phyloP scores from a whole-genome alignment of 2,113 vertebrate genomes.

The Colius striatus region DNA sequence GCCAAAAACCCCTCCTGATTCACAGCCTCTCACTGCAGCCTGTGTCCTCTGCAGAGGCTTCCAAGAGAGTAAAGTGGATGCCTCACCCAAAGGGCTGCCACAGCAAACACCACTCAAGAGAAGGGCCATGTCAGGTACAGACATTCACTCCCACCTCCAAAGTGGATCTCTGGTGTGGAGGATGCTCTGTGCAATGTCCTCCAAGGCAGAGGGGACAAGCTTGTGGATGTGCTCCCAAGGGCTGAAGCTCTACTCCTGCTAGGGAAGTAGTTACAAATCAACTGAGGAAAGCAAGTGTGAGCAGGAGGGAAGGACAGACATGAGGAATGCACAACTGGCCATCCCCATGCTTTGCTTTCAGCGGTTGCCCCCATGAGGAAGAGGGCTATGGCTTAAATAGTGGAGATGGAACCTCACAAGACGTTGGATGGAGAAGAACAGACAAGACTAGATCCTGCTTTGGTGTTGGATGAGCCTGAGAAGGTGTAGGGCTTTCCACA shows the following conservation, averaged over 20 bases:
- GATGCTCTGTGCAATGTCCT: not conserved
- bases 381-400: not conserved
- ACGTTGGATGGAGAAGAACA: not conserved
- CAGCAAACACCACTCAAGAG: not conserved
- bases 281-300: not conserved
- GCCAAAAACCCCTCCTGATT: not conserved
- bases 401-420: not conserved
- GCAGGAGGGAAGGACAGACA: not conserved
- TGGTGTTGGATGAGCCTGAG: constrained; percentile 11
- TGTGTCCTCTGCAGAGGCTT: not conserved
- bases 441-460: not conserved
- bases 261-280: not conserved
- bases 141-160: not conserved
- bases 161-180: not conserved
- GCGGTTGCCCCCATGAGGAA: not conserved
- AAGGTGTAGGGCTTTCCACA: not conserved
- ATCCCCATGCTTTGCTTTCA: not conserved
- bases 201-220: not conserved
- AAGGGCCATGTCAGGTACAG: not conserved
- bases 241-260: not conserved
- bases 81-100: not conserved
- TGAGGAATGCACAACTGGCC: not conserved
- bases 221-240: not conserved
- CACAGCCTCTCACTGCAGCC: not conserved
- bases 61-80: not conserved